phyloP scores from a whole-genome alignment of 1,140 invertebrate species.

The Nautilus pompilius region DNA sequence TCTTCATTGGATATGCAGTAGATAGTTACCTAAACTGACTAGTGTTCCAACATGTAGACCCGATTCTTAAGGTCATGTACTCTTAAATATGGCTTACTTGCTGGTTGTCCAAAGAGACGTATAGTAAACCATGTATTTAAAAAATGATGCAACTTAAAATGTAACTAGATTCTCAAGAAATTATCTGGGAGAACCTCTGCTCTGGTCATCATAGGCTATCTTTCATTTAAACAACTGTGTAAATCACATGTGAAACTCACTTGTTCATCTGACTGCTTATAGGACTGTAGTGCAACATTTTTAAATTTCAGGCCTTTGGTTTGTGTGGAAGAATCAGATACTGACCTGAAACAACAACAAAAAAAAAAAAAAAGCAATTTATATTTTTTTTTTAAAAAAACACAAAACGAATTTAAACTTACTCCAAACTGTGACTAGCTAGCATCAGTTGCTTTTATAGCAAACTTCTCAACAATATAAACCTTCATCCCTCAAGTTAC shows the following conservation, averaged over 20 bases:
- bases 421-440: too few species aligned
- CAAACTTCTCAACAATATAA: too few species aligned
- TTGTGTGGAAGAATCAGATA: constrained; percentile 24
- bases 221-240: neutral
- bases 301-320: constrained; percentile 27
- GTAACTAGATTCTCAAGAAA: neutral
- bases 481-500: too few species aligned
- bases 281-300: constrained; percentile 30
- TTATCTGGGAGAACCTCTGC: neutral
- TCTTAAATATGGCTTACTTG: too few species aligned
- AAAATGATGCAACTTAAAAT: neutral
- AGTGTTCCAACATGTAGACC: too few species aligned
- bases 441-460: too few species aligned
- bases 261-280: constrained; percentile 20
- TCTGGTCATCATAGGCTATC: neutral
- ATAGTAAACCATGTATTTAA: neutral
- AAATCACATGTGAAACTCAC: constrained; percentile 12
- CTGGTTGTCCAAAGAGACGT: too few species aligned
- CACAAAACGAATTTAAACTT: too few species aligned
- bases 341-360: constrained; percentile 16
- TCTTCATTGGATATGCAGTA: too few species aligned
- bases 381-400: too few species aligned
- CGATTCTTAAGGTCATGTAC: too few species aligned
- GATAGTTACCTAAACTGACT: too few species aligned
- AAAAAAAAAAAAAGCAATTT: neutral